Conservation (phyloP, 2,797 vertebrate genomes). For the Coendou prehensilis region DNA sequence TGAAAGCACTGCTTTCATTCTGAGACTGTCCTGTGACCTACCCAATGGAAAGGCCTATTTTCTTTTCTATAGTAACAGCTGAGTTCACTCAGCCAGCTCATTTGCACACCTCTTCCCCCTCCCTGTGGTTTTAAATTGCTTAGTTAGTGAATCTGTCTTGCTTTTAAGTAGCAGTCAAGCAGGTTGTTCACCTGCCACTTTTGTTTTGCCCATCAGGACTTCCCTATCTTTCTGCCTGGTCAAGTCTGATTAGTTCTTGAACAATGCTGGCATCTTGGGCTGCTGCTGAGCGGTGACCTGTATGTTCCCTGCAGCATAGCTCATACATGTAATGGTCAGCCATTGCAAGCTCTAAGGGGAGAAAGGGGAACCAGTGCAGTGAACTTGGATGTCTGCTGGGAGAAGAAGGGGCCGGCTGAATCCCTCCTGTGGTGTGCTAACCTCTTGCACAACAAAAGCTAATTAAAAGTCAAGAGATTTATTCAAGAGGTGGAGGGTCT, state of each 20-base stretch:
- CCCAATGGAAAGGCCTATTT: background rate
- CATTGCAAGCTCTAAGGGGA: background rate
- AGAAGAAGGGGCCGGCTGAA: background rate
- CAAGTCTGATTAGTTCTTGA: conserved; percentile 61
- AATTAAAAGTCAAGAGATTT: background rate
- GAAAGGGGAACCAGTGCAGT: background rate
- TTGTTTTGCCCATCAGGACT: background rate
- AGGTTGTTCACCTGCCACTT: conserved; percentile 25
- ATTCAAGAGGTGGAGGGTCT: background rate
- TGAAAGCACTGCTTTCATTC: fast-evolving
- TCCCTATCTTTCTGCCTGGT: background rate
- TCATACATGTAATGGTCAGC: background rate
- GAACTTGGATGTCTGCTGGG: background rate
- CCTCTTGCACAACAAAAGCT: background rate
- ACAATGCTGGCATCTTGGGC: background rate
- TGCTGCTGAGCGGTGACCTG: background rate
- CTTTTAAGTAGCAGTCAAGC: conserved; percentile 15
- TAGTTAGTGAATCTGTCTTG: conserved; percentile 15
- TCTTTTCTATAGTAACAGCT: background rate
- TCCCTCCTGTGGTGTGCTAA: background rate
- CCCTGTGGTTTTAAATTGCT: conserved; percentile 27
- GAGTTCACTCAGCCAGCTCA: background rate
- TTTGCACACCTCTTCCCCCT: background rate
- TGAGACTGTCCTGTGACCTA: background rate
- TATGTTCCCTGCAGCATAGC: background rate